A percentile compares a stretch with the other conserved stretches of the same genome.
Conservation (phyloP, 2,888 invertebrate species). For the Xestobium rufovillosum region DNA sequence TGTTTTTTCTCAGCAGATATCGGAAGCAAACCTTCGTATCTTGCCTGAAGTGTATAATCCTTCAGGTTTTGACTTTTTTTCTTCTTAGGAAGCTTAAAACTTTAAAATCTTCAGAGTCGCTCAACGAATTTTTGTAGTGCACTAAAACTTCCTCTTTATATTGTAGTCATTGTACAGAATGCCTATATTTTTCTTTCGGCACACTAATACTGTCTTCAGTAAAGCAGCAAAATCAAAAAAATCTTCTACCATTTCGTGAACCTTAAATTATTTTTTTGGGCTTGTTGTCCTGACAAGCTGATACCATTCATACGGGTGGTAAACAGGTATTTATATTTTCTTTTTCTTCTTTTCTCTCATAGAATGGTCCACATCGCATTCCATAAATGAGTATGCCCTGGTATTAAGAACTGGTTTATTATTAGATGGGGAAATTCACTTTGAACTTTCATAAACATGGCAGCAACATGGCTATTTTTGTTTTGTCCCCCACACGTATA, state of each 20-base stretch:
- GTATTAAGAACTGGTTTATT: conserved; percentile 17
- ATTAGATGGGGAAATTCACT: conserved; percentile 5
- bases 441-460: conserved; percentile 18
- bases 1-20: too few relatives aligned
- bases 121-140: conserved; percentile 2
- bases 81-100: conserved; percentile 3
- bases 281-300: conserved; percentile 9
- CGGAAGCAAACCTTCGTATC: too few relatives aligned
- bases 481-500: conserved; percentile 1
- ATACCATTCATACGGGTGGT: conserved; percentile 16
- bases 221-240: background rate
- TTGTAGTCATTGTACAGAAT: conserved; percentile 2
- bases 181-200: conserved; percentile 1
- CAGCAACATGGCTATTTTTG: conserved; percentile 12
- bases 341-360: conserved; percentile 18
- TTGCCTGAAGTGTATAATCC: too few relatives aligned
- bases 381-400: conserved; percentile 16
- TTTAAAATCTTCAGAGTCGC: conserved; percentile 6
- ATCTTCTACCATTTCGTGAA: background rate
- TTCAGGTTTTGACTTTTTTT: background rate
- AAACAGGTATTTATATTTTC: conserved; percentile 9
- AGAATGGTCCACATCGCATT: conserved; percentile 14
- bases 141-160: background rate
- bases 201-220: background rate
- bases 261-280: conserved; percentile 2